phyloP scores from a whole-genome alignment of 2,797 vertebrate genomes.

The Artibeus lituratus region DNA sequence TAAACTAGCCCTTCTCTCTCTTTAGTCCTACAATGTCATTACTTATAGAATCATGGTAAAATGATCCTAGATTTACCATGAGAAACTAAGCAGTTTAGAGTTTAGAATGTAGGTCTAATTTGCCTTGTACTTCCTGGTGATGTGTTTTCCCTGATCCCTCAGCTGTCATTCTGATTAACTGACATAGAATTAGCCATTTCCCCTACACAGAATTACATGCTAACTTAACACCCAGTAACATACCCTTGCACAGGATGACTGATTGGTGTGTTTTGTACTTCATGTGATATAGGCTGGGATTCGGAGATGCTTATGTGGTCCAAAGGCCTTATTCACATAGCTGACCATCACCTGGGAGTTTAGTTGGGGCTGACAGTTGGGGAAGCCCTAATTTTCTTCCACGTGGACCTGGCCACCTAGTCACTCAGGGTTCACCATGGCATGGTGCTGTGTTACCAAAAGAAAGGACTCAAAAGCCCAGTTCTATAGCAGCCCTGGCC shows the following conservation, averaged over 20 bases:
- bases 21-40: not conserved
- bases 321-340: not conserved
- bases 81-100: not conserved
- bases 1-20: not conserved
- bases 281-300: not conserved
- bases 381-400: not conserved
- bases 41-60: not conserved
- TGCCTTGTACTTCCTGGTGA: not conserved
- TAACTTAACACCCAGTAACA: not conserved
- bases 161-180: not conserved
- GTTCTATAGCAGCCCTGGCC: not conserved
- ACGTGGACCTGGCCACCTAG: accelerated
- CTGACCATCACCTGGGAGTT: not conserved
- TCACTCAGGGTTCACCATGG: not conserved
- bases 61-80: not conserved
- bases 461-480: not conserved
- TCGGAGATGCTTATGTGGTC: not conserved
- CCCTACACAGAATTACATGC: not conserved
- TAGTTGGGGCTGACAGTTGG: not conserved
- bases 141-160: not conserved
- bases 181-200: not conserved
- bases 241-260: too few species aligned
- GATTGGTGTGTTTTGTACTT: not conserved
- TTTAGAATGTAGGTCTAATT: not conserved
- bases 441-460: not conserved